Base-by-base conservation (phyloP, 2,797 vertebrate genomes). In the Pangasius sanitwongsei region DNA sequence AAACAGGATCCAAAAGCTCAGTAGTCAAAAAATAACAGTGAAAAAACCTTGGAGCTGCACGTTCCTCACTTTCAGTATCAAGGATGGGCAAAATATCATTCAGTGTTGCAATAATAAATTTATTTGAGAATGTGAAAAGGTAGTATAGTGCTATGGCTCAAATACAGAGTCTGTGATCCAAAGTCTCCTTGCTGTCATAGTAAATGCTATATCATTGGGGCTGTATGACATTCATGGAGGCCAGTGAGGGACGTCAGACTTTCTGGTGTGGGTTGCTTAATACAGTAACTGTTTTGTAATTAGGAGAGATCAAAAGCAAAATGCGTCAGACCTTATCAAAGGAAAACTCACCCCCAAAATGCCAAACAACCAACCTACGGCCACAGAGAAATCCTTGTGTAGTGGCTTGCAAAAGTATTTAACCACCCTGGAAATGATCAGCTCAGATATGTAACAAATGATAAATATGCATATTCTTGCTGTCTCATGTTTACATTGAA, bases 271-370 rank as follows among this genome's bases (percentile, higher is more conserved):
- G 67, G 74, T 86, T 55, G 20, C 8, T 74, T 86, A 65, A 84
- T 8, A 85, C 88, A 87, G 55, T 28, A 80, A 53, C 65, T 31
- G 77, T 37, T 84, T 65, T 87, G 67, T 89, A 28, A 83, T 87
- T 70, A 50, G 8, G 20, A 31, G 72, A 72, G 69, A 15, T 69
- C 41, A 61, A 57, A 57, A n/a, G 25, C 63, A 11, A 28, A 87
- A 90, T 31, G 77, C 70, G 34, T 82, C 44, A 41, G 63, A 34
- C 50, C 55, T 72, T 44, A 80, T 75, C 85, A 69, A 44, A 82
- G n/a, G 23, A 25, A 37, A 48, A 41, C 50, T 80, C 63, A 83
- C 11, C 81, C 61, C 57, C 41, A 69, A 55, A 90, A 89, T 84
- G 61, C 57, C 86, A 86, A 37, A 0, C 28, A 34, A 55, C 77